Evolutionary conservation across 2,888 invertebrate species (phyloP), one percentile per base, ranked within the genome.

Genomic region (Torymus auratus): DNA sequence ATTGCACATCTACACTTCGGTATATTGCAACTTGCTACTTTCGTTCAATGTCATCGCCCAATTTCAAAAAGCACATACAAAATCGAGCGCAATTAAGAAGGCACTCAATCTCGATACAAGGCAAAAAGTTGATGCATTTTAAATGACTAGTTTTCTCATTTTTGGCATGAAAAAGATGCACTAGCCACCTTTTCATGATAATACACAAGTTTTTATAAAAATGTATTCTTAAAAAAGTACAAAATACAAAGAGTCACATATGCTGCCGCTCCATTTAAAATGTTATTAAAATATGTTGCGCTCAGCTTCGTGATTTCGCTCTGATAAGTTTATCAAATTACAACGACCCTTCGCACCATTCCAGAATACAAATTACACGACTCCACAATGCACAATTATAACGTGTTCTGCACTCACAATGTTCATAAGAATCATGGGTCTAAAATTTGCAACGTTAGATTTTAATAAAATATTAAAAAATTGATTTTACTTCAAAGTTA

Each of bases 191-290:
- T 61, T 71, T 56, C 17, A 55, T 13, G 15, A 13, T 53, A 58
- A 64, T 67, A 76, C 62, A 72, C 64, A 80, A 62, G 41, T 67
- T 74, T 81, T 78, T 78, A 68, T 78, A 74, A 88, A 89, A 89
- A 88, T 87, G 86, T 84, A 86, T 87, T 83, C 84, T 88, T 88
- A 89, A 85, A 89, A 89, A 89, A 89, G 87, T 89, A 89, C 83
- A 89, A 88, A 89, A 89, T 86, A 87, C 87, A 85, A 86, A 82
- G n/a, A 50, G 50, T 62, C 65, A 52, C 15, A 72, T 41, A 12
- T 53, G 69, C 60, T 58, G 62, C 5, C 67, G 52, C 84, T 83
- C 82, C 28, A 76, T 58, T 41, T 53, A 78, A 11, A 61, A 17
- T 60, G 71, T 53, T 64, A 64, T 55, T 74, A 62, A 69, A 78